Evolutionary conservation across 2,113 vertebrate genomes (phyloP).

Genomic region (Zingel zingel): DNA sequence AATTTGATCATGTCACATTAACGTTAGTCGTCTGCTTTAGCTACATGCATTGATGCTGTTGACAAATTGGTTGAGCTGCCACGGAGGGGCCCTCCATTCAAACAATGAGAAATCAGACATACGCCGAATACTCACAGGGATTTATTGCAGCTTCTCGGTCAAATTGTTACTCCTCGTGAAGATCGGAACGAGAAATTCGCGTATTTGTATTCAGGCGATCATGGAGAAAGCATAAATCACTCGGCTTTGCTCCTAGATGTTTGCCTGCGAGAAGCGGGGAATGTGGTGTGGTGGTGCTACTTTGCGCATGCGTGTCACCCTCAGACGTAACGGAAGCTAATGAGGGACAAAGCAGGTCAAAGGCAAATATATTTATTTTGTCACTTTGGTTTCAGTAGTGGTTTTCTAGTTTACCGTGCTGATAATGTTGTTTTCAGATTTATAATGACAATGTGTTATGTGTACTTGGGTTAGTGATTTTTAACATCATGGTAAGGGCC

Average conservation of each 20-base stretch:
- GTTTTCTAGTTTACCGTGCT: background rate
- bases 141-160: slow-evolving; percentile 5
- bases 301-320: slow-evolving; percentile 73
- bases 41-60: slow-evolving; percentile 48
- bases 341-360: slow-evolving; percentile 49
- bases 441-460: background rate
- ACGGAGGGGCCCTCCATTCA: slow-evolving; percentile 74
- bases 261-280: slow-evolving; percentile 80
- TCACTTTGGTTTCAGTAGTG: background rate
- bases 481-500: too few relatives aligned
- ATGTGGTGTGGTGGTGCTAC: slow-evolving; percentile 69
- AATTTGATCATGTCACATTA: background rate
- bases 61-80: slow-evolving; percentile 63
- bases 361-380: background rate
- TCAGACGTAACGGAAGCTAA: slow-evolving; percentile 37
- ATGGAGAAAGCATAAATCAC: background rate
- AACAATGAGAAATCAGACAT: slow-evolving; percentile 66
- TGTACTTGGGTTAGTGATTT: background rate
- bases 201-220: background rate
- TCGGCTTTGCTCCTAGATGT: background rate
- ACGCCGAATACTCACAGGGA: slow-evolving; percentile 66
- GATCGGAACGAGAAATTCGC: background rate
- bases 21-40: background rate
- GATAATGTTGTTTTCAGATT: background rate
- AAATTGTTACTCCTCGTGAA: background rate